Percentiles rank a stretch among this genome's conserved stretches.
Conservation (phyloP, 2,113 vertebrate species). For the Cairina moschata region DNA sequence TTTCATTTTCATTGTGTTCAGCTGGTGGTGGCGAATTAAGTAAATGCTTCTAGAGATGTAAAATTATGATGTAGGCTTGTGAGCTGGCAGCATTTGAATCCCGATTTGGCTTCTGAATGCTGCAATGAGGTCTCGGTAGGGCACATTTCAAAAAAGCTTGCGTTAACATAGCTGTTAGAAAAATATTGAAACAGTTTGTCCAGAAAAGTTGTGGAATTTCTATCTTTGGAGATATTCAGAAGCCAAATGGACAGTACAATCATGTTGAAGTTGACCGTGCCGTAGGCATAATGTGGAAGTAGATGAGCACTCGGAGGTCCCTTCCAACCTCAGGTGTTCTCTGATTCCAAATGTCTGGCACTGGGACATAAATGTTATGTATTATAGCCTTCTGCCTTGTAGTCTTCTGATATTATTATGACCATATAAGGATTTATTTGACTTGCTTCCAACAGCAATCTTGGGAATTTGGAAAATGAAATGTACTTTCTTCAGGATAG, state of each 20-base stretch:
- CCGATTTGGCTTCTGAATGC: not conserved
- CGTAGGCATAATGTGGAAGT: not conserved
- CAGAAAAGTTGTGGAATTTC: not conserved
- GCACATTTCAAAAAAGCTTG: not conserved
- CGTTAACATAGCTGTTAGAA: not conserved
- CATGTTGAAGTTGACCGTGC: not conserved
- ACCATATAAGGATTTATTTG: not conserved
- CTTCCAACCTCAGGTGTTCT: not conserved
- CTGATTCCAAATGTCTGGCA: not conserved
- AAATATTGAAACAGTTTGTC: not conserved
- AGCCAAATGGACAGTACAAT: not conserved
- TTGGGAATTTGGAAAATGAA: not conserved
- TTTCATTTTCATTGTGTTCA: not conserved
- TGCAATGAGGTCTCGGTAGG: not conserved
- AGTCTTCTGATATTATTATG: not conserved
- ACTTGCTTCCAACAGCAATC: not conserved
- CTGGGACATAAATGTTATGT: not conserved
- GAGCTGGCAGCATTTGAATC: not conserved
- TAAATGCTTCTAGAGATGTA: not conserved
- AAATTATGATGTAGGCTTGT: not conserved
- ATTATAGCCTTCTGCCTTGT: not conserved
- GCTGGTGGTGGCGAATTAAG: not conserved
- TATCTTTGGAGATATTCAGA: not conserved
- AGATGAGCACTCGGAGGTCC: not conserved
- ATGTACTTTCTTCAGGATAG: not conserved